A percentile compares a stretch with the other conserved stretches of the same genome.
Conservation (phyloP, 2,113 vertebrate species). For the Colius striatus region DNA sequence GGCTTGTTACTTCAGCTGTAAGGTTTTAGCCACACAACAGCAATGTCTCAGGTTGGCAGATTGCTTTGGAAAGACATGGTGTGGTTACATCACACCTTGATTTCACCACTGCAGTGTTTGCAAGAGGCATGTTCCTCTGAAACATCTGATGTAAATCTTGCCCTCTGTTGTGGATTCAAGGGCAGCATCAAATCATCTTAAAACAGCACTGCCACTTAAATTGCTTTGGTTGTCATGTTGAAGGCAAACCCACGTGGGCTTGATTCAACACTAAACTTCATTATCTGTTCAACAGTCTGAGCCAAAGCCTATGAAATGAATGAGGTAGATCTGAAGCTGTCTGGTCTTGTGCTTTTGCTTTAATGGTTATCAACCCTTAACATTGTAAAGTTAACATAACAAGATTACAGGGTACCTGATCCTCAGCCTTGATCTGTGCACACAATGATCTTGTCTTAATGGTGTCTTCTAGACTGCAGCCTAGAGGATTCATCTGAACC, state of each 20-base stretch:
- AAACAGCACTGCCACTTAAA: neutral
- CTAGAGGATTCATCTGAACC: rapidly evolving
- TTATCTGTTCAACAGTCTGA: neutral
- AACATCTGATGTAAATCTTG: neutral
- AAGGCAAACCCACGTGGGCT: neutral
- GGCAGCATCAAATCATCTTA: neutral
- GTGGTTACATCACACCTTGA: neutral
- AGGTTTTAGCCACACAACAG: neutral
- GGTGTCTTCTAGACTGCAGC: neutral
- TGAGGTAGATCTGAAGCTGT: no score
- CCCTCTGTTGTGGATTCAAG: neutral
- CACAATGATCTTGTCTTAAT: rapidly evolving
- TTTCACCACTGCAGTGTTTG: neutral
- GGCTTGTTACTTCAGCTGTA: no score
- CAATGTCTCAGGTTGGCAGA: neutral
- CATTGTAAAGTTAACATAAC: rapidly evolving
- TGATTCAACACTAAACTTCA: neutral
- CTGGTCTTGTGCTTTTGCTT: neutral
- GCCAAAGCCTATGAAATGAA: neutral
- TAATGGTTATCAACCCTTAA: neutral
- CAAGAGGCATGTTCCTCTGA: neutral
- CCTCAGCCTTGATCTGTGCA: neutral
- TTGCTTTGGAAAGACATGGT: neutral
- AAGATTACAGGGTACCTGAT: rapidly evolving
- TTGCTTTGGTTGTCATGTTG: neutral